These are phyloP conservation scores for Zapus hudsonius DNA, from an alignment of 2,113 vertebrate genomes.

Conservation along the genomic window DNA sequence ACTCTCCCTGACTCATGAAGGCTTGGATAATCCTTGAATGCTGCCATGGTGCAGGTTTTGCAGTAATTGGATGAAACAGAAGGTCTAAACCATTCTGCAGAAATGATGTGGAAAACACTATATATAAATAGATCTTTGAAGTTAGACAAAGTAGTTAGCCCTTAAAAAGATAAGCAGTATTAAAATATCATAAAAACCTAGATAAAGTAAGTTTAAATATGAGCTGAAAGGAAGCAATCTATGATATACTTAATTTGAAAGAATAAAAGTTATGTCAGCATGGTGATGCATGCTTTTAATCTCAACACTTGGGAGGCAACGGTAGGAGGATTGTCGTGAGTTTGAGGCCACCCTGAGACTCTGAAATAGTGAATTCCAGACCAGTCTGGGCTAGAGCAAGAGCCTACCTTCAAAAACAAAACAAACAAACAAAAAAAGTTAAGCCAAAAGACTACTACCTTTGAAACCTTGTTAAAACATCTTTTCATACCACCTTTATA, in stretches of 20 bases:
- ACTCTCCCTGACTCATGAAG: conserved; percentile 94
- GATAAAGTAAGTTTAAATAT: conserved; percentile 16
- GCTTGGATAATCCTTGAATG: conserved; percentile 92
- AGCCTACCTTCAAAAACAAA: too few species aligned
- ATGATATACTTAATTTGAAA: not conserved
- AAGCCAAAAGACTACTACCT: conserved; percentile 15
- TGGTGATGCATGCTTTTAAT: too few species aligned
- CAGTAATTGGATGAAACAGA: conserved; percentile 93
- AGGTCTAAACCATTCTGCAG: conserved; percentile 92
- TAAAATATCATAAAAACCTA: not conserved
- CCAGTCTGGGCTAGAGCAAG: too few species aligned
- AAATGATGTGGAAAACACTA: conserved; percentile 27
- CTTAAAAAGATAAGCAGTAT: not conserved
- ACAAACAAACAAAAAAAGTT: not conserved
- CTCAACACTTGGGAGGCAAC: too few species aligned
- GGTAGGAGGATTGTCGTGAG: too few species aligned
- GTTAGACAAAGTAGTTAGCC: not conserved
- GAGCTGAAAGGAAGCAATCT: conserved; percentile 4
- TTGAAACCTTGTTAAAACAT: not conserved
- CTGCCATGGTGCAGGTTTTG: conserved; percentile 91
- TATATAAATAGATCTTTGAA: not conserved
- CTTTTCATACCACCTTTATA: not conserved
- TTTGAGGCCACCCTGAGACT: too few species aligned
- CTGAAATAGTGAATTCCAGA: too few species aligned
- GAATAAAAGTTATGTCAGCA: not conserved